These are phyloP conservation scores for Eurytoma adleriae DNA, from an alignment of 2,888 invertebrate genomes.

Conservation along the genomic window DNA sequence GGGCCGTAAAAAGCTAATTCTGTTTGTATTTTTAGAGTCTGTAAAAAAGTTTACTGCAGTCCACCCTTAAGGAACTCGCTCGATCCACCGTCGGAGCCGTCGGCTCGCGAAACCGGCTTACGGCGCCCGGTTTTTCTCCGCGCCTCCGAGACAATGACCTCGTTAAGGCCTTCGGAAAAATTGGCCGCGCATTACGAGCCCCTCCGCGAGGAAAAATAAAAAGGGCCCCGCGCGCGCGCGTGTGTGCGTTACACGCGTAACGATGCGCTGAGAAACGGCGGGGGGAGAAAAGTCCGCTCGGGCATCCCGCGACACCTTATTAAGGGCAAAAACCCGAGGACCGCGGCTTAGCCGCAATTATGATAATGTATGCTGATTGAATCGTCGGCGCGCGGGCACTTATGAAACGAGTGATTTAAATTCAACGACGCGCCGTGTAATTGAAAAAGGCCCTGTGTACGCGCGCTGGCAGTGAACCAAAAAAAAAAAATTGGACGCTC, in stretches of 20 bases:
- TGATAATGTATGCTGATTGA: conserved; percentile 57
- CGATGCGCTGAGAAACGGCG: conserved; percentile 8
- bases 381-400: conserved; percentile 40
- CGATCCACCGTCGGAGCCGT: no score
- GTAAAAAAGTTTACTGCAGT: no score
- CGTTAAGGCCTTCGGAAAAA: conserved; percentile 18
- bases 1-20: no score
- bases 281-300: neutral
- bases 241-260: no score
- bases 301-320: conserved; percentile 49
- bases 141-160: conserved; percentile 22
- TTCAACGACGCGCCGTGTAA: conserved; percentile 46
- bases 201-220: neutral
- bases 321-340: conserved; percentile 42
- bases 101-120: neutral
- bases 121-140: conserved; percentile 8
- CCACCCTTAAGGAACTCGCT: no score
- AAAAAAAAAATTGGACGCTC: neutral
- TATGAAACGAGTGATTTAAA: conserved; percentile 55
- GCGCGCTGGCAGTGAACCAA: neutral
- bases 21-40: no score
- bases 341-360: conserved; percentile 44
- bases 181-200: conserved; percentile 14
- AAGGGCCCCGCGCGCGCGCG: neutral
- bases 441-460: conserved; percentile 41